Base-by-base conservation (phyloP, 2,113 vertebrate species). In the Festucalex cinctus region DNA sequence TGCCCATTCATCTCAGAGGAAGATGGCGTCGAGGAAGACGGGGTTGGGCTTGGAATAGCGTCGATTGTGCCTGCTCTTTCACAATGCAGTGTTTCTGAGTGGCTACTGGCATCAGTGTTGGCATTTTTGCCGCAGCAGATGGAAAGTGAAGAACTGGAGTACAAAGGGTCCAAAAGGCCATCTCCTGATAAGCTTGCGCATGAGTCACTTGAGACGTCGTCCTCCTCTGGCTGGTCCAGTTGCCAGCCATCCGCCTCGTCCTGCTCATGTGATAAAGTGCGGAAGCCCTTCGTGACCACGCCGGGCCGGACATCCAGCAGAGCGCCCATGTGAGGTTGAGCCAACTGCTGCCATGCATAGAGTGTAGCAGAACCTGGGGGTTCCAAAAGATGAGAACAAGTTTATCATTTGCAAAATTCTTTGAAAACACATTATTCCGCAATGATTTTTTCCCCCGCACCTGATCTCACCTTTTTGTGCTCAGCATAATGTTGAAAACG, bases 261-360 rank as follows among this genome's bases (percentile, higher is more conserved):
- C 75, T 92, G 76, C 78, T 98, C 96, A 24, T 95, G 88, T 19
- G 92, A 92, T 73, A 99, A 90, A 0, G 93, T 94, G 74, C 95
- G 90, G 89, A 98, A 98, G 90, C 96, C 97, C 86, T 98, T 99
- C 17, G 97, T 99, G 88, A 99, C 94, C 85, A 99, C 97, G 9
- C 97, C 97, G 0, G 97, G 97, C 78, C 97, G 93, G 0, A 94
- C 88, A 79, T 99, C 97, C 85, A 99, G 90, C 81, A 99, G 93
- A 44, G 95, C 95, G 0, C 96, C 97, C 28, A 99, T 92, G 87
- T 99, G 94, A 78, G 97, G 96, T 82, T 99, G 97, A 71, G 97
- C 97, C 87, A 99, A 72, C 91, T 96, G 97, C 89, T 99, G 97
- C 97, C 97, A 99, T 13, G 98, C 96, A 77, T 98, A 96, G 70